These are phyloP conservation scores for Aegotheles bennettii DNA, from an alignment of 2,113 vertebrate species.

Conservation along the genomic window DNA sequence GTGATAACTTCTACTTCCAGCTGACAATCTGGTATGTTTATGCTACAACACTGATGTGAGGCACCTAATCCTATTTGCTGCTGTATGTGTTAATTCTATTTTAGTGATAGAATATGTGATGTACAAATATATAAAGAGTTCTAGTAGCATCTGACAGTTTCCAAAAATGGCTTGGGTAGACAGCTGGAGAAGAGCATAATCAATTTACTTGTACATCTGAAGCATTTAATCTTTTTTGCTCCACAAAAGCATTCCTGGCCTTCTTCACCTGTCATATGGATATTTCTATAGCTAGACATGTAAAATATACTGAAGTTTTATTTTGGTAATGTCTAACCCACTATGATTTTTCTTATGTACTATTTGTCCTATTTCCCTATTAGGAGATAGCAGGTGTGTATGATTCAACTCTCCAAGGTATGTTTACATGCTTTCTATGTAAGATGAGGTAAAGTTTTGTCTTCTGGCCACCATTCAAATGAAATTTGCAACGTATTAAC, in stretches of 20 bases:
- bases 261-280: neutral
- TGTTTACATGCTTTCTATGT: accelerated
- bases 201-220: neutral
- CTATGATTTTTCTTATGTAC: neutral
- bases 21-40: neutral
- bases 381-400: neutral
- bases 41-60: neutral
- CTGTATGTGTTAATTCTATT: neutral
- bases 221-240: neutral
- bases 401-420: neutral
- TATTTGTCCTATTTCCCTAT: neutral
- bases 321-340: neutral
- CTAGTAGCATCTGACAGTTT: neutral
- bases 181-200: neutral
- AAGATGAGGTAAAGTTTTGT: neutral
- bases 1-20: neutral
- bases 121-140: neutral
- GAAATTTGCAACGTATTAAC: neutral
- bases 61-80: neutral
- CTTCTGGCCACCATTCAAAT: neutral
- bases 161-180: neutral
- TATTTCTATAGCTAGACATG: neutral
- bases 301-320: neutral
- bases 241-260: neutral
- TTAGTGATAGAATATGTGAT: neutral